Evolutionary conservation across 2,113 vertebrate genomes (phyloP).

Genomic region (Neoarius graeffei): DNA sequence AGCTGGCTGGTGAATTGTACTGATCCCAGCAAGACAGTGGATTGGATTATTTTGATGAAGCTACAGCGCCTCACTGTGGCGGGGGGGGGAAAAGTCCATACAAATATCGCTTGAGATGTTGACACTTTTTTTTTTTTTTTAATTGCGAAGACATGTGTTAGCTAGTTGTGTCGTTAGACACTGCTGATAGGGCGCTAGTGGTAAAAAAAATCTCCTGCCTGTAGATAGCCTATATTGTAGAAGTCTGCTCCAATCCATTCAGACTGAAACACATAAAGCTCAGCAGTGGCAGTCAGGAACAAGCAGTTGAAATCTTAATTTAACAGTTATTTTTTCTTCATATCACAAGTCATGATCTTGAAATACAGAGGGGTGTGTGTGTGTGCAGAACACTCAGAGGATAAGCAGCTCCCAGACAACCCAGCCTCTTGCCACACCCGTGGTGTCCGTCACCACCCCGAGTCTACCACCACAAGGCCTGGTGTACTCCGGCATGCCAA

Average conservation of each 20-base stretch:
- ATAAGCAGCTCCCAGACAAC: conserved; percentile 90
- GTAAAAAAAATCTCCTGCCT: conserved; percentile 49
- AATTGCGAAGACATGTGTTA: not conserved
- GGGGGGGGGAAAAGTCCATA: not conserved
- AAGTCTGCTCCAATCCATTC: not conserved
- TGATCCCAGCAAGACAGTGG: not conserved
- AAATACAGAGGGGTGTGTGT: not conserved
- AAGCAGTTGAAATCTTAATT: not conserved
- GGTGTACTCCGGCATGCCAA: conserved; percentile 93
- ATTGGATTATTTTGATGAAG: conserved; percentile 5
- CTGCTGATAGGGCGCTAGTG: not conserved
- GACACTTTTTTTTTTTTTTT: not conserved
- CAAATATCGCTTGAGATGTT: not conserved
- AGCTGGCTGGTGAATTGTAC: conserved; percentile 1
- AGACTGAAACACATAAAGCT: not conserved
- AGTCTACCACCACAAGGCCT: conserved; percentile 92
- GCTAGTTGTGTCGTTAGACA: not conserved
- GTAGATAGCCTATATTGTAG: not conserved
- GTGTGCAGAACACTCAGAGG: conserved; percentile 86
- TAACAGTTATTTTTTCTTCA: not conserved
- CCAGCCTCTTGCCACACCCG: conserved; percentile 91
- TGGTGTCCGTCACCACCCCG: conserved; percentile 95
- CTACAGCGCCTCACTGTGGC: conserved; percentile 47
- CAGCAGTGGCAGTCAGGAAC: not conserved
- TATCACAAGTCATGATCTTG: not conserved